A percentile compares a stretch with the other conserved stretches of the same genome.
These are phyloP conservation scores for Brotogeris chrysoptera DNA, from an alignment of 2,797 vertebrate species.

Conservation along the genomic window DNA sequence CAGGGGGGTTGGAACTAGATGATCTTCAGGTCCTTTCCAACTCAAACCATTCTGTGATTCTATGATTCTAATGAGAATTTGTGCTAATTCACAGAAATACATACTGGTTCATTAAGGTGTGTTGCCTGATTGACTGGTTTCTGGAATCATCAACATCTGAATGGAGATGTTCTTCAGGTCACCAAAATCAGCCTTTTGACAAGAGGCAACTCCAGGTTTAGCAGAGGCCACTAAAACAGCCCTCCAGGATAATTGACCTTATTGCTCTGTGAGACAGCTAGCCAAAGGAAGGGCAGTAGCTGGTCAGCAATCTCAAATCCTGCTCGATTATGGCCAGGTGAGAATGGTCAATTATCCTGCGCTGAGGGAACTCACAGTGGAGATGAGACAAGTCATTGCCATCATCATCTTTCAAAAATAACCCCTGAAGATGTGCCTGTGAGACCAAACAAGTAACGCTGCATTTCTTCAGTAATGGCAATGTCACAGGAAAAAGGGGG, in stretches of 20 bases:
- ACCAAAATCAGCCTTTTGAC: neutral
- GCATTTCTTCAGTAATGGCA: neutral
- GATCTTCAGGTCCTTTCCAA: neutral
- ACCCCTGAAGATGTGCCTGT: neutral
- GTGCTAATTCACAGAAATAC: neutral
- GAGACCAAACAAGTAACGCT: neutral
- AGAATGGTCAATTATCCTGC: neutral
- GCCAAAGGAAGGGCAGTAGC: neutral
- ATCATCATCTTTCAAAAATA: neutral
- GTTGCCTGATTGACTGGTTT: neutral
- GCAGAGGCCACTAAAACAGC: neutral
- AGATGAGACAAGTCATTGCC: neutral
- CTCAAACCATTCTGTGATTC: neutral
- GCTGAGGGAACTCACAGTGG: neutral
- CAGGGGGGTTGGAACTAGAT: neutral
- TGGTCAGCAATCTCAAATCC: neutral
- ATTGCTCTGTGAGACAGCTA: neutral
- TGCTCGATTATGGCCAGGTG: neutral
- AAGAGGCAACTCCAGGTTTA: neutral
- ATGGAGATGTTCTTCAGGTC: neutral
- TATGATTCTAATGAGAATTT: neutral
- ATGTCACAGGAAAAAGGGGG: neutral
- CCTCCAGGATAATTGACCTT: neutral
- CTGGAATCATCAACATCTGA: fast-evolving
- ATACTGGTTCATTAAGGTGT: neutral